Evolutionary conservation across 2,888 invertebrate genomes (phyloP).

Genomic region (Drepanosiphum platanoidis): DNA sequence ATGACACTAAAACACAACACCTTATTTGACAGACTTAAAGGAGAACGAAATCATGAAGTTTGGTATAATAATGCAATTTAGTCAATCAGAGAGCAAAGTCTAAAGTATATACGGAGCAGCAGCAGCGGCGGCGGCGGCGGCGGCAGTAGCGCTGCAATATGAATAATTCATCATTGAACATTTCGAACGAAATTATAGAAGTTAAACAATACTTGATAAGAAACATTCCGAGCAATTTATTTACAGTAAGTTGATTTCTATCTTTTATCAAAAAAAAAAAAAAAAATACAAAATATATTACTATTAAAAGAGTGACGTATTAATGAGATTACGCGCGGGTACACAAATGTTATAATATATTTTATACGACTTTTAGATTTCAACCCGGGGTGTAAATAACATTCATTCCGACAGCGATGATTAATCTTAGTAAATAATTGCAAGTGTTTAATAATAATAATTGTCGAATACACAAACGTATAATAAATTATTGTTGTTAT

Average conservation of each 20-base stretch:
- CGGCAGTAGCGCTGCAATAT: conserved; percentile 11
- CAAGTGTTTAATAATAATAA: no score
- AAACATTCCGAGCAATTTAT: conserved; percentile 42
- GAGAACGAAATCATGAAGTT: conserved; percentile 40
- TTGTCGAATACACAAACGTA: neutral
- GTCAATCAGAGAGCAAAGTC: conserved; percentile 42
- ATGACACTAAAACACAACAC: conserved; percentile 8
- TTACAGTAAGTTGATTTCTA: conserved; percentile 39
- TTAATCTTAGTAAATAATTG: neutral
- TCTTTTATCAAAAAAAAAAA: conserved; percentile 5
- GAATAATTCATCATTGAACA: conserved; percentile 54
- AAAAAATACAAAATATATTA: no score
- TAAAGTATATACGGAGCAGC: conserved; percentile 24
- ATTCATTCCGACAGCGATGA: neutral
- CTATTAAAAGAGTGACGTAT: neutral
- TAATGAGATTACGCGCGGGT: neutral
- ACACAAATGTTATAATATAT: neutral
- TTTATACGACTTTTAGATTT: neutral
- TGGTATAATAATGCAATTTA: conserved; percentile 58
- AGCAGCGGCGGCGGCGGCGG: no score
- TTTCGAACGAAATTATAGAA: conserved; percentile 44
- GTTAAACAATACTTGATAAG: conserved; percentile 54
- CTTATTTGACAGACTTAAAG: conserved; percentile 31
- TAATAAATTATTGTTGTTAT: neutral
- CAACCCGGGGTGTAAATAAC: neutral